phyloP scores from a whole-genome alignment of 1,140 invertebrate genomes.

The Anthonomus grandis region DNA sequence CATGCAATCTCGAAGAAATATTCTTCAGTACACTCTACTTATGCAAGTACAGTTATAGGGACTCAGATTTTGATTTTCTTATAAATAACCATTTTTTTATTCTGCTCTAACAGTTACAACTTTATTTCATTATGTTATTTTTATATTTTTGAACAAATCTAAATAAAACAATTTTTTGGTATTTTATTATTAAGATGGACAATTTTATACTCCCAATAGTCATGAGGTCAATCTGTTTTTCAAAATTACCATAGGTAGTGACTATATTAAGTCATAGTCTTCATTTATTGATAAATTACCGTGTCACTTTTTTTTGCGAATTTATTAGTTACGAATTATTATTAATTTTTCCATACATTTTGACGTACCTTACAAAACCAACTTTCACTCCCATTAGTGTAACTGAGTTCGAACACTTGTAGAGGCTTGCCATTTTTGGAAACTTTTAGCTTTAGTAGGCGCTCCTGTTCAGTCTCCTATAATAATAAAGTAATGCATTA shows the following conservation, averaged over 20 bases:
- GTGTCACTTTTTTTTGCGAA: not conserved
- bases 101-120: no score
- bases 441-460: constrained; percentile 38
- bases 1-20: no score
- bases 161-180: no score
- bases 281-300: not conserved
- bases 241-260: no score
- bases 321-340: not conserved
- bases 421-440: constrained; percentile 40
- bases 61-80: no score
- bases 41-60: no score
- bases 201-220: not conserved
- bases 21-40: no score
- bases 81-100: no score
- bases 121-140: no score
- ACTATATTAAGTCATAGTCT: no score
- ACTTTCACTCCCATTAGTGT: constrained; percentile 39
- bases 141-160: no score
- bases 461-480: constrained; percentile 41
- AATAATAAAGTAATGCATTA: constrained; percentile 13
- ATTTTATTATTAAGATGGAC: not conserved
- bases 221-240: not conserved
- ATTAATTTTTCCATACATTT: not conserved
- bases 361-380: constrained; percentile 42
- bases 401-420: constrained; percentile 42